phyloP scores from a whole-genome alignment of 2,888 invertebrate genomes.

The Stratiomys singularior region DNA sequence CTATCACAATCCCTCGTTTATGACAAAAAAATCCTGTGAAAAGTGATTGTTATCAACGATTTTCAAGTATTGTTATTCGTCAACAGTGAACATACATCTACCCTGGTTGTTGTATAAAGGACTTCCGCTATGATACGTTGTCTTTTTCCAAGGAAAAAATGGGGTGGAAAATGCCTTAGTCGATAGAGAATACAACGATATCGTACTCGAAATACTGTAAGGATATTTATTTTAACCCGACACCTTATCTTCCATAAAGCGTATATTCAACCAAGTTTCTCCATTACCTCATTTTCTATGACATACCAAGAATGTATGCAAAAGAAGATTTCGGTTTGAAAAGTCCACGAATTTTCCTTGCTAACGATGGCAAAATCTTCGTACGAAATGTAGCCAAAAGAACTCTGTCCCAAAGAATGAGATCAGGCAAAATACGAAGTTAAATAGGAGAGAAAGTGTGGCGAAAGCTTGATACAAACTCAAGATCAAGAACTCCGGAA shows the following conservation, averaged over 20 bases:
- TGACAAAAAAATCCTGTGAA: no score
- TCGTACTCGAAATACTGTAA: neutral
- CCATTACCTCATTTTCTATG: neutral
- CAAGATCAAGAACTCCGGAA: slow-evolving; percentile 12
- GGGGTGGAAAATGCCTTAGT: neutral
- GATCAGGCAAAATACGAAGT: neutral
- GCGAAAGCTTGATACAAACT: neutral
- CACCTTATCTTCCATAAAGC: slow-evolving; percentile 8
- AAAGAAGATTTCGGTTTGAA: neutral
- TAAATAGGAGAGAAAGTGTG: neutral
- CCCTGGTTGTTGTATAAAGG: no score
- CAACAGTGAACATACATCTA: no score
- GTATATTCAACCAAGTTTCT: neutral
- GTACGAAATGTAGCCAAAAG: neutral
- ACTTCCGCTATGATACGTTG: no score
- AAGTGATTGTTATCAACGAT: no score
- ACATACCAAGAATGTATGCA: neutral
- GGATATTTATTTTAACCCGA: slow-evolving; percentile 30
- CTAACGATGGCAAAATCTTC: neutral
- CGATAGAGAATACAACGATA: no score
- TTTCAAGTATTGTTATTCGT: no score
- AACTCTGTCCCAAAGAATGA: neutral
- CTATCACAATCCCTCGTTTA: no score
- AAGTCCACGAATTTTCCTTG: neutral
- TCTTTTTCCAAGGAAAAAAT: no score